A percentile compares a stretch with the other conserved stretches of the same genome.
Conservation (phyloP, 2,888 invertebrate genomes). For the Stenolophus ochropezus region DNA sequence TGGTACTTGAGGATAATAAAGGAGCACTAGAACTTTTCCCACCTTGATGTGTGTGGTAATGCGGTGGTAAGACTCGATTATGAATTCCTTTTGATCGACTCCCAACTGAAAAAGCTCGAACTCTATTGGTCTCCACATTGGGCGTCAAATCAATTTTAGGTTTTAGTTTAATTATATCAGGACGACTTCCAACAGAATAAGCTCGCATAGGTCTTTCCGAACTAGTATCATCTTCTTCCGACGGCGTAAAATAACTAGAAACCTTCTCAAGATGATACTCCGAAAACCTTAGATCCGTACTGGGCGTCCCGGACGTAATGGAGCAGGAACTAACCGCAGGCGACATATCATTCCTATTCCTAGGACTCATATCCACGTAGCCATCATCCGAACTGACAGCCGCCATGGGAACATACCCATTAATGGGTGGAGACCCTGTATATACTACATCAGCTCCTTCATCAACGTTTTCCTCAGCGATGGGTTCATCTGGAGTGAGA, state of each 20-base stretch:
- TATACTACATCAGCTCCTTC: conserved; percentile 73
- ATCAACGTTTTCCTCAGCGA: conserved; percentile 79
- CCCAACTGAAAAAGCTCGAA: conserved; percentile 87
- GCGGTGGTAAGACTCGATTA: conserved; percentile 68
- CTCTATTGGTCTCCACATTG: conserved; percentile 72
- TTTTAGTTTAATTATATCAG: conserved; percentile 77
- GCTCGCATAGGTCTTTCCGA: conserved; percentile 81
- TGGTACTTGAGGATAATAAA: conserved; percentile 74
- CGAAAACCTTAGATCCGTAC: conserved; percentile 84
- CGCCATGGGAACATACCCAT: conserved; percentile 81
- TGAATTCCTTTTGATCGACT: conserved; percentile 75
- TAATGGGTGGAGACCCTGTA: conserved; percentile 60
- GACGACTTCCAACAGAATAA: conserved; percentile 90
- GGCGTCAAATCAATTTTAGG: conserved; percentile 65
- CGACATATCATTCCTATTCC: conserved; percentile 72
- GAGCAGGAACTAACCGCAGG: conserved; percentile 83
- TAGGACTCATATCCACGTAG: conserved; percentile 79
- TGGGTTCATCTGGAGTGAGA: conserved; percentile 79
- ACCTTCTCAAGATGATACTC: conserved; percentile 90
- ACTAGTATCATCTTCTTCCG: conserved; percentile 77
- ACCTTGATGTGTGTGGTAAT: conserved; percentile 66
- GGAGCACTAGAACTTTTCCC: conserved; percentile 83
- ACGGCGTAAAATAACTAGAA: conserved; percentile 80
- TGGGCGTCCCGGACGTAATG: conserved; percentile 87
- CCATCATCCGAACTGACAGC: conserved; percentile 73